Evolutionary conservation across 1,140 invertebrate genomes (phyloP).

Genomic region (Drosophila micromelanica): DNA sequence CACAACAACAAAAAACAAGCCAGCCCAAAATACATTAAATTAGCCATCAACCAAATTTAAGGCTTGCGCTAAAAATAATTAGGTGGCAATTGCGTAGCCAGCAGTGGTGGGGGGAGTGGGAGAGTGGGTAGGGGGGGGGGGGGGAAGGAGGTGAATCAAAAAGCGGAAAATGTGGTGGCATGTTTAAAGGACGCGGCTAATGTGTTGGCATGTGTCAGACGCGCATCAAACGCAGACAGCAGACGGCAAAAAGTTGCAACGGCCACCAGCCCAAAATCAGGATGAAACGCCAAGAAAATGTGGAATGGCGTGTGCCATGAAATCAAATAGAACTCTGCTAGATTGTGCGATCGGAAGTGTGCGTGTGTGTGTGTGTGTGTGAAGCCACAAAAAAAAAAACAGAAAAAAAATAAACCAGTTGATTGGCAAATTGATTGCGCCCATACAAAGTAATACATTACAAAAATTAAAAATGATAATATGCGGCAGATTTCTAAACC

Average conservation of each 20-base stretch:
- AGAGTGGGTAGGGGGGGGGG: background rate
- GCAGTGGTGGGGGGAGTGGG: background rate
- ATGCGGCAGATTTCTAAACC: too few species aligned
- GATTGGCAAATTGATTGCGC: too few species aligned
- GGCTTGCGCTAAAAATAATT: constrained; percentile 4
- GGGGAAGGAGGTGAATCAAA: constrained; percentile 30
- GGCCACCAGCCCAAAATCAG: background rate
- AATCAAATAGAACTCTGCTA: background rate
- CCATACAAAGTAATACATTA: too few species aligned
- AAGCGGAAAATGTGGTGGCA: constrained; percentile 71
- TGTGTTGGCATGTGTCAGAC: constrained; percentile 78
- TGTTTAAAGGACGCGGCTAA: constrained; percentile 64
- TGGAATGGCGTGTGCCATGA: constrained; percentile 26
- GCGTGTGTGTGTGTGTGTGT: too few species aligned
- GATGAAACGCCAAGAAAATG: background rate
- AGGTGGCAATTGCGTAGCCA: constrained; percentile 13
- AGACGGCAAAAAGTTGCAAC: constrained; percentile 24
- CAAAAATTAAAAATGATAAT: too few species aligned
- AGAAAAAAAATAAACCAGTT: background rate
- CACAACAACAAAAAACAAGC: constrained; percentile 6
- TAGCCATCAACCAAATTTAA: constrained; percentile 16
- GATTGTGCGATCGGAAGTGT: too few species aligned
- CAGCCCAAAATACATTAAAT: constrained; percentile 7
- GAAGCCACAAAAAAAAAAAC: background rate
- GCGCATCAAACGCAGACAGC: constrained; percentile 64